phyloP scores from a whole-genome alignment of 37 sponge, comb jelly and placozoan genomes.

The Ianthella basta region DNA sequence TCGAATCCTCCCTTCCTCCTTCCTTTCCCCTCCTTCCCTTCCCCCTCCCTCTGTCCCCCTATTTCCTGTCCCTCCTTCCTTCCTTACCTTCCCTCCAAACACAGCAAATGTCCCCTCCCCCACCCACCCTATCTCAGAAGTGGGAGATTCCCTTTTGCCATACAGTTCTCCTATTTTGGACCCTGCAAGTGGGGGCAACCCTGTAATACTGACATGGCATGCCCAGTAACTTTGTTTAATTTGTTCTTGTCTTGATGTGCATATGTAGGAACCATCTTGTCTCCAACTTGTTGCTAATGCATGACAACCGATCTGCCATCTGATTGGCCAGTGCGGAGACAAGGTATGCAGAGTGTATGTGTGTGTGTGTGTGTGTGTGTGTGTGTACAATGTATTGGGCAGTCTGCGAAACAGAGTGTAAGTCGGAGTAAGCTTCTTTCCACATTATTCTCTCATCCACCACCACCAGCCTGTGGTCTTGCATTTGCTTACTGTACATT shows the following conservation, averaged over 20 bases:
- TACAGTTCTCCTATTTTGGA: not conserved
- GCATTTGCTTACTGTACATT: no score
- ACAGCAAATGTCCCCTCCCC: constrained; percentile 1
- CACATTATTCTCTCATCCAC: no score
- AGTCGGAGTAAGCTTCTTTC: no score
- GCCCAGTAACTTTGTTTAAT: not conserved
- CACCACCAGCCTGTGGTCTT: no score
- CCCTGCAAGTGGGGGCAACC: constrained; percentile 1
- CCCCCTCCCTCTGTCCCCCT: constrained; percentile 7
- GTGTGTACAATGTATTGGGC: no score
- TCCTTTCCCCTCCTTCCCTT: not conserved
- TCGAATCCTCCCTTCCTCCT: not conserved
- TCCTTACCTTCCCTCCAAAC: not conserved
- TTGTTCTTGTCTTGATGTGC: no score
- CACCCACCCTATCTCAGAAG: not conserved
- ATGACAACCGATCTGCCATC: constrained; percentile 69
- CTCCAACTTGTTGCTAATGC: constrained; percentile 68
- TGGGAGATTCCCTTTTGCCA: not conserved
- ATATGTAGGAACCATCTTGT: constrained; percentile 39
- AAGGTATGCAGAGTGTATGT: constrained; percentile 53
- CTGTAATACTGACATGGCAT: not conserved
- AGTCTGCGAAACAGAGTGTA: no score
- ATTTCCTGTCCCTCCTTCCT: not conserved
- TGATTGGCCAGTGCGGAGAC: constrained; percentile 45
- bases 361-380: constrained; percentile 11